Evolutionary conservation across 1,140 invertebrate species (phyloP).

Genomic region (Epicauta chinensis): DNA sequence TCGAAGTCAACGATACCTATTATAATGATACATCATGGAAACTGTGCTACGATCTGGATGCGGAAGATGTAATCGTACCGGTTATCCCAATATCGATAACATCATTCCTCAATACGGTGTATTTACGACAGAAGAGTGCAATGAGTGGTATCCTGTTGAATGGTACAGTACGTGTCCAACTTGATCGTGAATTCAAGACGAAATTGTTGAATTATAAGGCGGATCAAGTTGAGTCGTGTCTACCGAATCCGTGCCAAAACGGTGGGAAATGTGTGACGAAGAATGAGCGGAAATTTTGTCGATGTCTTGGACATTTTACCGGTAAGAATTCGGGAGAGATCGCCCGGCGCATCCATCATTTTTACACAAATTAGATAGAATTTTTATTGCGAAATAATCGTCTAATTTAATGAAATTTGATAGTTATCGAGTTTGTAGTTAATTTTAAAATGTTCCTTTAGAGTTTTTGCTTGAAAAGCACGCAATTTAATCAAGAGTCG

Average conservation of each 20-base stretch:
- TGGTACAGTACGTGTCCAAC: slow-evolving; percentile 43
- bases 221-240: slow-evolving; percentile 55
- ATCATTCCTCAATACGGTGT: slow-evolving; percentile 55
- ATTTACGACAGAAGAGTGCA: slow-evolving; percentile 48
- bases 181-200: slow-evolving; percentile 51
- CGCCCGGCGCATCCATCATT: too few species aligned
- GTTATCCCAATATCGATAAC: slow-evolving; percentile 50
- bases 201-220: slow-evolving; percentile 52
- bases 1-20: slow-evolving; percentile 61
- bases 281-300: slow-evolving; percentile 50
- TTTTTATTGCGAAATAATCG: too few species aligned
- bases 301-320: slow-evolving; percentile 57
- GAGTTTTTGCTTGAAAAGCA: too few species aligned
- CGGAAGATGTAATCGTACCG: slow-evolving; percentile 33
- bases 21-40: slow-evolving; percentile 59
- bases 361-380: too few species aligned
- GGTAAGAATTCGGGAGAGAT: slow-evolving; percentile 40
- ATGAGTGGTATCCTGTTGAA: slow-evolving; percentile 47
- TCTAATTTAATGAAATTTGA: too few species aligned
- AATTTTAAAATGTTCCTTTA: too few species aligned
- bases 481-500: too few species aligned
- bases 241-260: slow-evolving; percentile 62
- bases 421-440: too few species aligned
- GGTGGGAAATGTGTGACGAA: slow-evolving; percentile 55
- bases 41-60: slow-evolving; percentile 48